Evolutionary conservation across 2,797 vertebrate species (phyloP).

Genomic region (Cyclura pinguis): DNA sequence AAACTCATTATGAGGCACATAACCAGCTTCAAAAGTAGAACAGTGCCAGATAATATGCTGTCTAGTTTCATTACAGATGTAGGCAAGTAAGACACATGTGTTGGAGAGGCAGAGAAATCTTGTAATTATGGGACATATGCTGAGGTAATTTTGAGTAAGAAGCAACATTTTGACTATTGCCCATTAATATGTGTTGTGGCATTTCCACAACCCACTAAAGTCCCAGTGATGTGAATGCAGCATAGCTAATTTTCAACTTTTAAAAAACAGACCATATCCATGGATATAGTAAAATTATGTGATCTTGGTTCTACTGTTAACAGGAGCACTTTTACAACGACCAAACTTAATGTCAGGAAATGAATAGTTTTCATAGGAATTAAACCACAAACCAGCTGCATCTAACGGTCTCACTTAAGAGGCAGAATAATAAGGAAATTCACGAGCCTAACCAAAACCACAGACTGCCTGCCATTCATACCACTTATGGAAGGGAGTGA

Average conservation of each 20-base stretch:
- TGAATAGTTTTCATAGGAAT: constrained; percentile 21
- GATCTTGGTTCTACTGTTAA: not conserved
- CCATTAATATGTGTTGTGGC: not conserved
- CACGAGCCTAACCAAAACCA: constrained; percentile 11
- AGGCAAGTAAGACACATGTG: not conserved
- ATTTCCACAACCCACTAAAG: no score
- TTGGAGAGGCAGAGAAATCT: not conserved
- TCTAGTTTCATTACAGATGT: not conserved
- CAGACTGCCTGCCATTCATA: not conserved
- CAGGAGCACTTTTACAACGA: constrained; percentile 7
- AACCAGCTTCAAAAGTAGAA: not conserved
- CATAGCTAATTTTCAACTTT: not conserved
- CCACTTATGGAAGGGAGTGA: not conserved
- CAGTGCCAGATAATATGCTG: no score
- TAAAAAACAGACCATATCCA: not conserved
- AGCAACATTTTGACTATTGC: not conserved
- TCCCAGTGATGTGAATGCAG: not conserved
- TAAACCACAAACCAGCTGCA: constrained; percentile 39
- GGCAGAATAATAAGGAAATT: constrained; percentile 22
- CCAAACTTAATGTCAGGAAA: constrained; percentile 23
- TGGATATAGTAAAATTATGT: not conserved
- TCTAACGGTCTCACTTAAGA: constrained; percentile 26
- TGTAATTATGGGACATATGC: not conserved
- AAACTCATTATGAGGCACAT: constrained; percentile 29
- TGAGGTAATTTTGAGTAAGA: not conserved